These are phyloP conservation scores for Drosophila willistoni DNA, from an alignment of 1,140 invertebrate genomes.

Conservation along the genomic window DNA sequence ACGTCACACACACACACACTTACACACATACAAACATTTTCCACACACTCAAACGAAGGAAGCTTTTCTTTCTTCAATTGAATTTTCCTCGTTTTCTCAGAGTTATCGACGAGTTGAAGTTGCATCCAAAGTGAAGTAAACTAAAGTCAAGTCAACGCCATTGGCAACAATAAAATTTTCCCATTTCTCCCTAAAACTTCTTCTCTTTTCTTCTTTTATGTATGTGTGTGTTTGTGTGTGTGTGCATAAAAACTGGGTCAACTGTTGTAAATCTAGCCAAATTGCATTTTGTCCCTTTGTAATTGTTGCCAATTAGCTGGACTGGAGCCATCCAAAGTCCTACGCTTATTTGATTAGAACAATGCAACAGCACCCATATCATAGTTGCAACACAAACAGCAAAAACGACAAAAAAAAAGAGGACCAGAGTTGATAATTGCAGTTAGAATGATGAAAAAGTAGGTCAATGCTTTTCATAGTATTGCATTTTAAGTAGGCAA, in stretches of 20 bases:
- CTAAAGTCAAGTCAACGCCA: conserved; percentile 26
- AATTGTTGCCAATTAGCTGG: conserved; percentile 68
- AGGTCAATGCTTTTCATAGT: not conserved
- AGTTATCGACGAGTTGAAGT: conserved; percentile 1
- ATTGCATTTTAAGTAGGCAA: too few relatives aligned
- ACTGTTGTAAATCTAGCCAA: conserved; percentile 42
- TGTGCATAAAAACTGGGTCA: conserved; percentile 56
- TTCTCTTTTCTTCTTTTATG: too few relatives aligned
- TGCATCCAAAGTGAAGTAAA: conserved; percentile 19
- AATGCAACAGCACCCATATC: not conserved
- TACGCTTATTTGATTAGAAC: conserved; percentile 40
- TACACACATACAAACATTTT: conserved; percentile 57
- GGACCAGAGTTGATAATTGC: not conserved
- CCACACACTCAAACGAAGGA: conserved; percentile 26
- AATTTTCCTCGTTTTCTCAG: conserved; percentile 3
- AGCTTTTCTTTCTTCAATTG: conserved; percentile 22
- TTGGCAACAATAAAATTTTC: conserved; percentile 2
- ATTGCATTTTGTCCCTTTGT: conserved; percentile 52
- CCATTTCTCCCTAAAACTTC: not conserved
- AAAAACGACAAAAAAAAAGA: too few relatives aligned
- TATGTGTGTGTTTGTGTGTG: too few relatives aligned
- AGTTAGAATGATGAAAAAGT: too few relatives aligned
- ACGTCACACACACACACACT: conserved; percentile 27
- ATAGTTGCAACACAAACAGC: too few relatives aligned
- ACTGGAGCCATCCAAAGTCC: not conserved